phyloP scores from a whole-genome alignment of 2,113 vertebrate species.

The Platichthys stellatus region DNA sequence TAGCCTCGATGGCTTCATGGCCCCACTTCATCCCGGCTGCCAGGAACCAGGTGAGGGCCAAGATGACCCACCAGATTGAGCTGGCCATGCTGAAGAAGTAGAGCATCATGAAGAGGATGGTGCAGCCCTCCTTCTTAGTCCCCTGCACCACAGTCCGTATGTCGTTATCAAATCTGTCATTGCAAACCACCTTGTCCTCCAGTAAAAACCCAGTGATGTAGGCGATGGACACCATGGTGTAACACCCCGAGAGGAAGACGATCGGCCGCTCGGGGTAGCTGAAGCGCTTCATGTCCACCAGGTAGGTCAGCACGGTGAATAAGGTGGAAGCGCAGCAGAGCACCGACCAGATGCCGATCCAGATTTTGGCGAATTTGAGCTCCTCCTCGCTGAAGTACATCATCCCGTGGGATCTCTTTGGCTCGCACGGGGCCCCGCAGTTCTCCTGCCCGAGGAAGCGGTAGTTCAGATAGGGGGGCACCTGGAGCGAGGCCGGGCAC shows the following conservation, averaged over 20 bases:
- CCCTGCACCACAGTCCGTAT: conserved; percentile 93
- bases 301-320: conserved; percentile 94
- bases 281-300: conserved; percentile 97
- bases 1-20: conserved; percentile 96
- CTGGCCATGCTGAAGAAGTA: conserved; percentile 99
- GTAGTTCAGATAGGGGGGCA: conserved; percentile 94
- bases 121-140: conserved; percentile 96
- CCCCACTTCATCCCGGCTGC: conserved; percentile 98
- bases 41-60: conserved; percentile 96
- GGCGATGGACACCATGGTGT: conserved; percentile 93
- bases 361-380: conserved; percentile 91
- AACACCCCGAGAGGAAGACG: conserved; percentile 95
- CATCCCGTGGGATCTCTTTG: conserved; percentile 86
- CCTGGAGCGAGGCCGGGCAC: conserved; percentile 88
- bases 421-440: conserved; percentile 93
- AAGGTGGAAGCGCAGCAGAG: conserved; percentile 94
- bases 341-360: conserved; percentile 96
- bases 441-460: conserved; percentile 94
- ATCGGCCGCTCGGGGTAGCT: conserved; percentile 96
- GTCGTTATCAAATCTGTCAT: conserved; percentile 91
- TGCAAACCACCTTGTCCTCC: conserved; percentile 93
- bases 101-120: conserved; percentile 98
- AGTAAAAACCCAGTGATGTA: conserved; percentile 93
- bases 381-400: conserved; percentile 95
- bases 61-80: conserved; percentile 97